Evolutionary conservation across 2,113 vertebrate species (phyloP).

Genomic region (Rhineura floridana): DNA sequence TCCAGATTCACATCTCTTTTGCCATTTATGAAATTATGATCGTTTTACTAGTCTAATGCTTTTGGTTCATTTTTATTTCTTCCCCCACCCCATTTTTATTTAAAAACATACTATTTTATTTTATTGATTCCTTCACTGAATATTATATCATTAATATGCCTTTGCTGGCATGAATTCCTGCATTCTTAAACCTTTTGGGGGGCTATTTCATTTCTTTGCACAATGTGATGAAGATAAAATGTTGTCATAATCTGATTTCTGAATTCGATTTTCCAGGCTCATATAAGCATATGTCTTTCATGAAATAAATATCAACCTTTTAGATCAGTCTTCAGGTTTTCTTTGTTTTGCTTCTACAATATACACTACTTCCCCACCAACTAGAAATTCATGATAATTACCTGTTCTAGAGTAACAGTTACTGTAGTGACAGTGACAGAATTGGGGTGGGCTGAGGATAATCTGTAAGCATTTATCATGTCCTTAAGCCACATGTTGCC

Average conservation of each 20-base stretch:
- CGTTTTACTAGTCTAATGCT: background rate
- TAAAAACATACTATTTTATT: background rate
- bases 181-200: background rate
- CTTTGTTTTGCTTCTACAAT: background rate
- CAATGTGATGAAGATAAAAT: background rate
- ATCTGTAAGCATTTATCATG: background rate
- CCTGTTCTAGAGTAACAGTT: background rate
- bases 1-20: constrained; percentile 8
- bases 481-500: background rate
- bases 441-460: background rate
- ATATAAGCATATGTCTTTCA: background rate
- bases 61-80: background rate
- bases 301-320: background rate
- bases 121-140: background rate
- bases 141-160: background rate
- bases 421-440: background rate
- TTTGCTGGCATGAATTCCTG: background rate
- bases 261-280: background rate
- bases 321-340: background rate
- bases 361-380: background rate
- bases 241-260: background rate
- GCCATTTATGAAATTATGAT: constrained; percentile 8
- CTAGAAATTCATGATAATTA: background rate
- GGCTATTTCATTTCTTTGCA: background rate
- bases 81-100: background rate